Percentiles rank a stretch among this genome's conserved stretches.
These are phyloP conservation scores for Chrysolina oricalcia DNA, from an alignment of 2,888 invertebrate species.

Conservation along the genomic window DNA sequence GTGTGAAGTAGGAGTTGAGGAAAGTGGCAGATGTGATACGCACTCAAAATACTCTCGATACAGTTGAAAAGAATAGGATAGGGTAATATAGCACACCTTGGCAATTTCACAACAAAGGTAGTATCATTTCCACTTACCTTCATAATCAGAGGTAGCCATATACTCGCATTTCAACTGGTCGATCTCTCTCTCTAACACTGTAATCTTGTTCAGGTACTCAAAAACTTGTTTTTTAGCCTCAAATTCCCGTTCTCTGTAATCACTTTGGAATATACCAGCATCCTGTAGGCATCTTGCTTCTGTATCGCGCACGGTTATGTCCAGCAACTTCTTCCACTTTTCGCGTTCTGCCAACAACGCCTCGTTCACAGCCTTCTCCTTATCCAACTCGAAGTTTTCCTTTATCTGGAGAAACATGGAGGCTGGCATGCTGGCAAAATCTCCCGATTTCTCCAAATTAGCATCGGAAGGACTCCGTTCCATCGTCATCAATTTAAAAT, in stretches of 20 bases:
- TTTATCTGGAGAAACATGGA: conserved; percentile 81
- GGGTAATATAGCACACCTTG: no score
- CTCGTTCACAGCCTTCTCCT: conserved; percentile 72
- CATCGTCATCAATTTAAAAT: conserved; percentile 83
- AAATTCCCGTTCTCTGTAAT: conserved; percentile 83
- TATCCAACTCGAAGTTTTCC: conserved; percentile 78
- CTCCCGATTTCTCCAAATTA: conserved; percentile 82
- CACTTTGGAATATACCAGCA: conserved; percentile 65
- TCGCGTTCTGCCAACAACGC: conserved; percentile 76
- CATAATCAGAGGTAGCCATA: no score
- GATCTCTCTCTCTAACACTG: no score
- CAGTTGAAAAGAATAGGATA: no score
- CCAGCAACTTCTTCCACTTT: conserved; percentile 71
- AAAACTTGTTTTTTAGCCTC: conserved; percentile 74
- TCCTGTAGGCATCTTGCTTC: conserved; percentile 70
- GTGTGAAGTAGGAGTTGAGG: no score
- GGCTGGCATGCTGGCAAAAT: conserved; percentile 75
- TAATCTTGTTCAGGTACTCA: no score
- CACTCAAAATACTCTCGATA: no score
- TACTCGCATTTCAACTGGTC: no score
- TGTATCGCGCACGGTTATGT: conserved; percentile 71
- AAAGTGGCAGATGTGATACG: no score
- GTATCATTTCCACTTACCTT: no score
- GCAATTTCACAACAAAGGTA: no score
- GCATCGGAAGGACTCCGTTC: conserved; percentile 87